These are phyloP conservation scores for Megathymus violae DNA, from an alignment of 1,140 invertebrate species.

Conservation along the genomic window DNA sequence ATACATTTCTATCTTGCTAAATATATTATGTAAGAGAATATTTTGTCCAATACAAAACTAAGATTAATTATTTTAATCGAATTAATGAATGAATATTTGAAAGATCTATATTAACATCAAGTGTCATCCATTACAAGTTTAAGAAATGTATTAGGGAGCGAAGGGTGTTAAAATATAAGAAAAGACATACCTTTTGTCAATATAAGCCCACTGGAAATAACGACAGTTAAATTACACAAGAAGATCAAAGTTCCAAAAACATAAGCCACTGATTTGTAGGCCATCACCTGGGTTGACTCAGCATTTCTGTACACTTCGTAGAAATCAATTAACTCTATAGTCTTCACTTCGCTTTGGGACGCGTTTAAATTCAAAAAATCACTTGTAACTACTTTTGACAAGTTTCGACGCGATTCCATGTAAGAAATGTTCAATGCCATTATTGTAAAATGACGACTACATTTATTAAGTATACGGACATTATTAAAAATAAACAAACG, in stretches of 20 bases:
- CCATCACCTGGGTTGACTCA: constrained; percentile 58
- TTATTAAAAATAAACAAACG: constrained; percentile 31
- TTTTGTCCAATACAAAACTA: too few relatives aligned
- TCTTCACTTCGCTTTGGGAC: constrained; percentile 48
- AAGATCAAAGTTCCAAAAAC: constrained; percentile 81
- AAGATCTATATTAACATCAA: too few relatives aligned
- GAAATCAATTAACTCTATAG: constrained; percentile 47
- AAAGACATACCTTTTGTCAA: constrained; percentile 83
- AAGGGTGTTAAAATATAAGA: too few relatives aligned
- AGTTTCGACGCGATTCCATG: neutral
- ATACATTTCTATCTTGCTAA: too few relatives aligned
- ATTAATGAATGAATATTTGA: too few relatives aligned
- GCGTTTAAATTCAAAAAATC: constrained; percentile 12
- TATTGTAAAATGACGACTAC: neutral
- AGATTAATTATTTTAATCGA: too few relatives aligned
- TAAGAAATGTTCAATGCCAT: constrained; percentile 25
- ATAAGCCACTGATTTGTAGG: constrained; percentile 61
- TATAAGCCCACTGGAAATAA: constrained; percentile 84
- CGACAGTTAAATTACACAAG: constrained; percentile 83
- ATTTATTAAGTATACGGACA: neutral
- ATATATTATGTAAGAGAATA: too few relatives aligned
- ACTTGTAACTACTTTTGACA: constrained; percentile 31
- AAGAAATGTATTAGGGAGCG: too few relatives aligned
- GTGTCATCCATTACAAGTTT: too few relatives aligned
- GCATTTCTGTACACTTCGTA: constrained; percentile 56